phyloP scores from a whole-genome alignment of 2,797 vertebrate genomes.

The Clamator glandarius region DNA sequence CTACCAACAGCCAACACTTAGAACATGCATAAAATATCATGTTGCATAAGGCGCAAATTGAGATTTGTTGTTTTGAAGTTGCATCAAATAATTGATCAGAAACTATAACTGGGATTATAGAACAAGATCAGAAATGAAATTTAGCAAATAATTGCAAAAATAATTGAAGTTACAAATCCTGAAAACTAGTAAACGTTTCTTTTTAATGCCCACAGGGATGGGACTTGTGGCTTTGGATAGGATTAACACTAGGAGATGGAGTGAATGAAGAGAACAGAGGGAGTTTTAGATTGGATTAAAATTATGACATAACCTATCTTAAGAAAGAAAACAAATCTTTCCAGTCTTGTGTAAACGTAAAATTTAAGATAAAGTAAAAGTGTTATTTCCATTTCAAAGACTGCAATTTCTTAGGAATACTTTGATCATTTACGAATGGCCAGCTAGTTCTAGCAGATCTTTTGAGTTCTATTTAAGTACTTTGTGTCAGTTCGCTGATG shows the following conservation, averaged over 20 bases:
- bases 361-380: conserved; percentile 16
- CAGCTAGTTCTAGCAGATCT: not conserved
- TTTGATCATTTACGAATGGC: conserved; percentile 50
- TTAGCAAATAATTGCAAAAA: conserved; percentile 78
- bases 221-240: conserved; percentile 59
- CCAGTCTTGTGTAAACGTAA: not conserved
- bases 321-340: conserved; percentile 8
- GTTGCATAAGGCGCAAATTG: conserved; percentile 23
- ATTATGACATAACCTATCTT: conserved; percentile 18
- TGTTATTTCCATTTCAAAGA: conserved; percentile 65
- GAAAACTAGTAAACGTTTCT: conserved; percentile 67
- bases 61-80: conserved; percentile 74
- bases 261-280: not conserved
- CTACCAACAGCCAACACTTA: not conserved
- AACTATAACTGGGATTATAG: conserved; percentile 74
- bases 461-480: not conserved
- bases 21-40: conserved; percentile 16
- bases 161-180: conserved; percentile 77
- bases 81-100: conserved; percentile 80
- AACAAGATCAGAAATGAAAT: conserved; percentile 75
- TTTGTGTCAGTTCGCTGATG: not conserved
- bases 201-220: conserved; percentile 69
- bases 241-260: conserved; percentile 59
- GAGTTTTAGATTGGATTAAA: conserved; percentile 32
- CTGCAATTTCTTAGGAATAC: conserved; percentile 29